Base-by-base conservation (phyloP, 2,888 invertebrate species). In the Yponomeuta evonymella region DNA sequence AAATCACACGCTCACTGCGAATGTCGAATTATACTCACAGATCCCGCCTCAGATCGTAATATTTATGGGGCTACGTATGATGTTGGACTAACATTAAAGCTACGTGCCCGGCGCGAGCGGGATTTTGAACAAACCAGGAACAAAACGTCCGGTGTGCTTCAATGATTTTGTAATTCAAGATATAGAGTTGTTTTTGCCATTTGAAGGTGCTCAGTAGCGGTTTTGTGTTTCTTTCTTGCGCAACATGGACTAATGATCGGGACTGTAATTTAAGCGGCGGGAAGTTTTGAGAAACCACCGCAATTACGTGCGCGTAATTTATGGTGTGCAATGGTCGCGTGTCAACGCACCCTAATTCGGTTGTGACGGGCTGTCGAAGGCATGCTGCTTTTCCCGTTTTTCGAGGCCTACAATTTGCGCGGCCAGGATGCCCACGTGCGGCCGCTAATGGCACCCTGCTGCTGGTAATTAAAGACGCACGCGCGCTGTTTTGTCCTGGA, bases 1-100 rank as follows among this genome's bases (percentile, higher is more conserved):
- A 78, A 79, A 88, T 85, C 85, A 78, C 78, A 74, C 78, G 79
- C 80, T 83, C 81, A 82, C 83, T 76, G 82, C 83, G 86, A 87
- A 87, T 84, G 83, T 83, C 83, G 83, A 87, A 88, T 87, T 88
- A 86, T 85, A 79, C 80, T 81, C 81, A 81, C 79, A 82, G 80
- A 82, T 81, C 78, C 81, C 81, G 82, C 80, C 79, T 72, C 76
- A 77, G 79, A 81, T 82, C 81, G 51, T 58, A 58, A 81, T 83
- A 83, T 82, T 82, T 82, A 79, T 79, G 78, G 76, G 76, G 76
- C 76, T 73, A 76, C 75, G 78, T 79, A 78, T 78, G 76, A 78
- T 65, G 64, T 65, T 29, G 10, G 4, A 58, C 51, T 58, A 58
- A 58, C 51, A 58, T 58, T 58, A 58, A 58, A 58, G 12, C 51